Evolutionary conservation across 2,113 vertebrate species (phyloP), one percentile per base, ranked within the genome.

Genomic region (Phyllopteryx taeniolatus): DNA sequence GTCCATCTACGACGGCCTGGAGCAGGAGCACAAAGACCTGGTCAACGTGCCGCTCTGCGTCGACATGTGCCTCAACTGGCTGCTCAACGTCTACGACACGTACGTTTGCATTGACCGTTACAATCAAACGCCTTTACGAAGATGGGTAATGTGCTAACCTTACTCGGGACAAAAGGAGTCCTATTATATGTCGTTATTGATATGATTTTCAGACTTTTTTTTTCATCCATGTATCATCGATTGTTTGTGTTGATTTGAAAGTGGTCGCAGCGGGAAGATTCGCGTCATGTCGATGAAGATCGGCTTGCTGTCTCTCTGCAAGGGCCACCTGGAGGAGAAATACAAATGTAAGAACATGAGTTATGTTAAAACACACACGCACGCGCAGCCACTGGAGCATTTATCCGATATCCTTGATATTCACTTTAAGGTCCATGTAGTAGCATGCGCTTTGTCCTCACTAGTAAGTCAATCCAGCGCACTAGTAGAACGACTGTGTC

Each of bases 11-110:
- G 94, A 95, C 8, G 96, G 95, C 35, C 94, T 99, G 75, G 96
- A 98, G 79, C 95, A 98, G 86, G 93, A 95, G 79, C 94, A 99
- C 84, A 95, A 95, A 79, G 95, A 98, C 78, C 90, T 99, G 91
- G 97, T 99, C 83, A 98, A 97, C 0, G 95, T 98, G 43, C 97
- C 97, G 0, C 94, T 99, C 76, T 98, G 96, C 20, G 94, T 98
- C 6, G 98, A 99, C 87, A 98, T 99, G 96, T 97, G 95, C 88
- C 95, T 99, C 83, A 99, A 99, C 91, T 99, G 98, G 97, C 89
- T 99, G 33, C 96, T 99, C 78, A 99, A 99, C 3, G 97, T 99
- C 2, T 98, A 97, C 64, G 98, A 99, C 84, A 97, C 95, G 97
- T 99, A 93, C 81, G 97, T 94, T 71, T 13, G 4, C n/a, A 8